Evolutionary conservation across 2,888 invertebrate species (phyloP).

Genomic region (Lymantria dispar): DNA sequence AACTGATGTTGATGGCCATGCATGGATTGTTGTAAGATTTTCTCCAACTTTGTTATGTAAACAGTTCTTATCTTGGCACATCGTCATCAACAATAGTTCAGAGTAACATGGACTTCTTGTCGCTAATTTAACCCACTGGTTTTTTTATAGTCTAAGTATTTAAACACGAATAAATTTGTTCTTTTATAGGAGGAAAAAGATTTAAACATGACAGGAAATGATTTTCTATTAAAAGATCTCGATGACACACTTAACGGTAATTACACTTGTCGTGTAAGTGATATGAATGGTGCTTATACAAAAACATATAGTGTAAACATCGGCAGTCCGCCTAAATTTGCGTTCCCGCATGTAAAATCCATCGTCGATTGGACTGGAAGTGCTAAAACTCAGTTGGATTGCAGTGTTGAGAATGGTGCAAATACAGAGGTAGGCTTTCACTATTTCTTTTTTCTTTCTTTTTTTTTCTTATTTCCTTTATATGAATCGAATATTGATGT

Average conservation of each 20-base stretch:
- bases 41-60: no score
- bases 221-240: slow-evolving; percentile 6
- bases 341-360: not conserved
- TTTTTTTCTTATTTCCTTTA: no score
- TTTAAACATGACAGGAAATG: not conserved
- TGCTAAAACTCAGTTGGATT: slow-evolving; percentile 8
- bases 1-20: no score
- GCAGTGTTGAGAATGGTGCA: not conserved
- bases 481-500: no score
- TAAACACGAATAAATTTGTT: not conserved
- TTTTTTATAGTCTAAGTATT: no score
- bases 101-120: no score
- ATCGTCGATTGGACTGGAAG: slow-evolving; percentile 16
- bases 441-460: no score
- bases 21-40: no score
- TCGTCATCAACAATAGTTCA: no score
- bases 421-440: no score
- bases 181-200: slow-evolving; percentile 2
- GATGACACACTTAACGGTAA: slow-evolving; percentile 17
- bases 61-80: no score
- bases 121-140: no score
- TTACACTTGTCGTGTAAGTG: slow-evolving; percentile 31
- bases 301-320: slow-evolving; percentile 27
- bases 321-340: slow-evolving; percentile 19
- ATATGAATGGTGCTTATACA: slow-evolving; percentile 12